Evolutionary conservation across 1,140 invertebrate genomes (phyloP), one percentile per base, ranked within the genome.

Genomic region (Diachasmimorpha longicaudata): DNA sequence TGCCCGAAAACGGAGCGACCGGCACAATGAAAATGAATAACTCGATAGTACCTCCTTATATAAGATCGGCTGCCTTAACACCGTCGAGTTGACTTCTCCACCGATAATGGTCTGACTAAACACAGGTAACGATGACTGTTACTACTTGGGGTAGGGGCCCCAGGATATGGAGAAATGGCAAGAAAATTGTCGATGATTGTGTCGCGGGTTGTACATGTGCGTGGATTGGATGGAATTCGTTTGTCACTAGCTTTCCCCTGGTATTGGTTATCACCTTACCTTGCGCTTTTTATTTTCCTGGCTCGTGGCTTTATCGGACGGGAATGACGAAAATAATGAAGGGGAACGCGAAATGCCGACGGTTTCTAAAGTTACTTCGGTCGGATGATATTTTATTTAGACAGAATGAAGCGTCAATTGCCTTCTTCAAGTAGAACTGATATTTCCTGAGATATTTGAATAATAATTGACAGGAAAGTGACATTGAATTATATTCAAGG

Each of bases 61-160:
- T 58, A 72, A 72, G 36, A n/a, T 69, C 16, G 14, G 67, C 6
- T 31, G 4, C 9, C 48, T 72, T 55, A 11, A 58, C 36, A 48
- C 19, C 4, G 8, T 31, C 4, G 58, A 31, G 10, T 13, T 63
- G 58, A 4, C 16, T 52, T 16, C 14, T 16, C 48, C 48, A 52
- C 0, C 44, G 67, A 42, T 63, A 44, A 74, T 23, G 52, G 67
- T 52, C 44, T 68, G 42, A 74, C 23, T 75, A 25, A 16, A 68
- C 37, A 52, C 44, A 23, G 21, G 36, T 23, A 37, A 42, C 44
- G 72, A 10, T 8, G 25, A 31, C 58, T 37, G n/a, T 11, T 13
- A 67, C 67, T 69, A 68, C 73, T 63, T 63, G 23, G 23, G 23
- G 19, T 63, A 31, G 71, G 55, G 55, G n/a, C 16, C 2, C 10